Evolutionary conservation across 2,113 vertebrate species (phyloP).

Genomic region (Symphodus melops): DNA sequence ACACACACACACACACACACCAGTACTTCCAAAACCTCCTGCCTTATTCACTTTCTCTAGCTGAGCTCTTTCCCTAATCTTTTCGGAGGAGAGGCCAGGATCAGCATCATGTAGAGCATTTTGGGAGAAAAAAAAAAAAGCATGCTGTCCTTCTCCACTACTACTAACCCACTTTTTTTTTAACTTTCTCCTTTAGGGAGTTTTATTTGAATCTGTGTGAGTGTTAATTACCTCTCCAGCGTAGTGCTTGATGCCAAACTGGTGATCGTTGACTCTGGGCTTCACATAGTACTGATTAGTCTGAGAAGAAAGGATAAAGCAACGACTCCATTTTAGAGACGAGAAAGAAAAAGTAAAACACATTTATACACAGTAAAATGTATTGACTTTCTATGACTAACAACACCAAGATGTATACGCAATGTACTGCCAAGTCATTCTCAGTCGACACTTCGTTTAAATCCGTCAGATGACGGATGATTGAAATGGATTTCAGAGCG

Average conservation of each 20-base stretch:
- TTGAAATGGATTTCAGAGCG: no score
- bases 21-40: not conserved
- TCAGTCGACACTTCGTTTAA: no score
- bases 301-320: constrained; percentile 75
- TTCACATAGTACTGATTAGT: constrained; percentile 91
- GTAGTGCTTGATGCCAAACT: constrained; percentile 94
- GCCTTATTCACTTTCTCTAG: constrained; percentile 9
- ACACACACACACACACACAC: not conserved
- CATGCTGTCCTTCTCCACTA: no score
- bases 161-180: no score
- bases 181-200: constrained; percentile 2
- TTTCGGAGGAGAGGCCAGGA: not conserved
- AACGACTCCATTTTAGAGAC: not conserved
- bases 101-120: no score
- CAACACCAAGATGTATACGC: no score
- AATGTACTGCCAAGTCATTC: no score
- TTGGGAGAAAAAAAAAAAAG: no score
- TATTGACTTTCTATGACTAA: no score
- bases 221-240: constrained; percentile 89
- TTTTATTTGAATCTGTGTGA: constrained; percentile 6
- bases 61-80: not conserved
- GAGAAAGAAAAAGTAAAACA: no score
- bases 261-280: constrained; percentile 90
- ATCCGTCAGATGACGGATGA: no score
- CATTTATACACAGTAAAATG: no score